Base-by-base conservation (phyloP, 2,888 invertebrate genomes). In the Gasteruption jaculator region DNA sequence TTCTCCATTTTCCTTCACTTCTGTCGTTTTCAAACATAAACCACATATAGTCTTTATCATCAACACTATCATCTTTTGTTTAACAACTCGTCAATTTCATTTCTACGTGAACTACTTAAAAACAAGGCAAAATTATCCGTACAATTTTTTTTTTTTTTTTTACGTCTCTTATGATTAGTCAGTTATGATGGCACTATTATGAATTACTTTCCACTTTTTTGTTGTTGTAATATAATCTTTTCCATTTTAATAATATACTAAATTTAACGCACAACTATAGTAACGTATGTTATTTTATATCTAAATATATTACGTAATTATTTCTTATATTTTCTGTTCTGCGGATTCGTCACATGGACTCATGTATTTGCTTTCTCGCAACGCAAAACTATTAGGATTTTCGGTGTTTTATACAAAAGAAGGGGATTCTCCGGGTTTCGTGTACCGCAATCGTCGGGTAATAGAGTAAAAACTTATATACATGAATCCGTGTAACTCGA, bases 141-240 rank as follows among this genome's bases (percentile, higher is more conserved):
- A 39, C 16, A 26, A 24, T 30, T 41, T n/a, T 46, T 14, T 43
- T 19, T 41, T 27, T 43, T 27, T 30, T 24, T 42, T 22, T 21
- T 38, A 39, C 38, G 38, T 55, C 42, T 45, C 49, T 60, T 57
- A 58, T n/a, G n/a, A 63, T 67, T 59, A 63, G 50, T 60, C 54
- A 57, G 56, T 60, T 65, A 68, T 59, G 61, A 69, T 69, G 68
- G 66, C 67, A 68, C 68, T 68, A 57, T 66, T n/a, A 61, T 58
- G 61, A 62, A 58, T 62, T 62, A 62, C 56, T 59, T 58, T 53
- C 53, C 53, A 49, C 53, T 52, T 54, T 56, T 51, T 44, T 47
- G n/a, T n/a, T n/a, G n/a, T n/a, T 45, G 36, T 47, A 31, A 45
- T 51, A 26, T 45, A 51, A 45, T 43, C 45, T 45, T 48, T 53